Base-by-base conservation (phyloP, 2,888 invertebrate genomes). In the Platycheirus rosarum region DNA sequence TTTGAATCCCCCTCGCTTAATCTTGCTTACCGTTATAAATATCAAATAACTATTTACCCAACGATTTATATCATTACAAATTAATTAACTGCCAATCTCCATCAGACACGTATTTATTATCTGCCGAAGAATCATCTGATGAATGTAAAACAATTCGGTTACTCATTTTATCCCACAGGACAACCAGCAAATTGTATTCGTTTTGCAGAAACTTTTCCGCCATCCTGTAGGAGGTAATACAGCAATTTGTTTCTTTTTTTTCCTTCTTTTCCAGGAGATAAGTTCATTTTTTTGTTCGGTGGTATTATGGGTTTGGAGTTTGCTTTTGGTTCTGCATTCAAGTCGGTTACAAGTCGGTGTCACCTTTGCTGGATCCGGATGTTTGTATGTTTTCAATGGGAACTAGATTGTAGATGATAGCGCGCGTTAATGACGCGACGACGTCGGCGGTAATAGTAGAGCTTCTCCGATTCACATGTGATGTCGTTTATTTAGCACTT, bases 31-130 rank as follows among this genome's bases (percentile, higher is more conserved):
- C 42, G n/a, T n/a, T n/a, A 60, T 60, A 18, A 60, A 60, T 60
- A 60, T 60, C 42, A 60, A 60, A 60, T 60, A 60, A 60, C 60
- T 60, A 44, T 60, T 60, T 60, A 60, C 44, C 29, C 42, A 44
- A 16, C 60, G 60, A 60, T 60, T 40, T 60, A 60, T 60, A 60
- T 44, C 60, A 44, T 60, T 16, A 44, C 60, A 60, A 60, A 60
- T 60, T 60, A 60, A 60, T 60, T 60, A 60, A 60, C 29, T 60
- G 60, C 60, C 60, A 60, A 60, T 60, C 60, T 60, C 32, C 60
- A 60, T 60, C 60, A 44, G 44, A 60, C 60, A 60, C 60, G 60
- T 60, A 60, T 60, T 60, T 60, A 60, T 60, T 44, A 60, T 60
- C 60, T 60, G 42, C 44, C 44, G 60, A 60, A 60, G 60, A 44